Conservation (phyloP, 2,113 vertebrate genomes). For the Amphiprion ocellaris region DNA sequence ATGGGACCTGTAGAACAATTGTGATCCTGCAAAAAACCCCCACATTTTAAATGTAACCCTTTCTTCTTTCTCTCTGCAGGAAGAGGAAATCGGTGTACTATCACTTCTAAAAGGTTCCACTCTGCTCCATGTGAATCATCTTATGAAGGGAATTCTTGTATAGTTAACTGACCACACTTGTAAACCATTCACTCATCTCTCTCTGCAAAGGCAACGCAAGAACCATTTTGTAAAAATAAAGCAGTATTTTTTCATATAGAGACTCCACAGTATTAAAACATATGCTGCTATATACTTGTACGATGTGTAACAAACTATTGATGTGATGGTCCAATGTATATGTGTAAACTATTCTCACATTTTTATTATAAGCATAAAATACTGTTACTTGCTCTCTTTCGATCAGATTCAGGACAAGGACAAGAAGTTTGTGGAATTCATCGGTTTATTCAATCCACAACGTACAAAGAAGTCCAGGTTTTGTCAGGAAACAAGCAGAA, state of each 20-base stretch:
- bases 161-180: constrained; percentile 66
- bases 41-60: too few species aligned
- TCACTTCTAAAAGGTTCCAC: constrained; percentile 85
- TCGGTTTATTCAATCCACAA: constrained; percentile 67
- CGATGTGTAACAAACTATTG: constrained; percentile 86
- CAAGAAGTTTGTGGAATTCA: background rate
- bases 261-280: constrained; percentile 87
- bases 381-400: constrained; percentile 27
- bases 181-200: constrained; percentile 71
- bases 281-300: constrained; percentile 89
- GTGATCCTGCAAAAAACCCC: too few species aligned
- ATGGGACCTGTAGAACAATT: too few species aligned
- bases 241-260: constrained; percentile 90
- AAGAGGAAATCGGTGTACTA: constrained; percentile 92
- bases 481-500: background rate
- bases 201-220: constrained; percentile 67
- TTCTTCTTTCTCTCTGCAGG: constrained; percentile 76
- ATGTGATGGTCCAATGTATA: constrained; percentile 85
- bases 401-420: too few species aligned
- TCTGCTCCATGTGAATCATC: constrained; percentile 48
- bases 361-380: constrained; percentile 88
- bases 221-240: constrained; percentile 89
- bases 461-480: constrained; percentile 19
- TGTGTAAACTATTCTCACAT: constrained; percentile 88
- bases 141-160: constrained; percentile 68